Evolutionary conservation across 2,113 vertebrate genomes (phyloP), one percentile per base, ranked within the genome.

Genomic region (Jaculus jaculus): DNA sequence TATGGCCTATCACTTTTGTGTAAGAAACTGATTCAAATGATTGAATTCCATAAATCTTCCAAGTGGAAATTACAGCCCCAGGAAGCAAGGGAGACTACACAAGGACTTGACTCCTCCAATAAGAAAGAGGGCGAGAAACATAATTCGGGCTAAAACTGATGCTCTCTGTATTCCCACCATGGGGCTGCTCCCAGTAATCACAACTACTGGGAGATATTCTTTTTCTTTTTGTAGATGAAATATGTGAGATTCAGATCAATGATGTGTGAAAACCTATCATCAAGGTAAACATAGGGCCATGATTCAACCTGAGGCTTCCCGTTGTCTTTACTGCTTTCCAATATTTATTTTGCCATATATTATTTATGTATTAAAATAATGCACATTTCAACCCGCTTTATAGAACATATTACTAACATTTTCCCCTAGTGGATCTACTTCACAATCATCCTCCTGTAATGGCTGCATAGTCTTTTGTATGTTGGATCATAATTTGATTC

Each of bases 31-130:
- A 88, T 84, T 51, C 47, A 80, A 69, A 72, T 78, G 23, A 83
- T 7, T 34, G 20, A 89, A 90, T 85, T 71, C 54, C 69, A 72
- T 34, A 88, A 72, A 58, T 79, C 90, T 84, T 71, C 37, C 69
- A 85, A 88, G 58, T 72, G 90, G 32, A 85, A 95, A 72, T 77
- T 71, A 69, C 28, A 58, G 54, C 28, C 80, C 32, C 8, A 83
- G 37, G 47, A 85, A 77, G 28, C 15, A 20, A 0, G 5, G 20
- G n/a, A 4, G 23, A 26, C 24, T 85, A 79, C 47, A 58, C 65
- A 37, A 93, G 32, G 92, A 63, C 83, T 71, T 34, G 11, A 84
- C 80, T 32, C 63, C 37, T 95, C 66, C 34, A 39, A 30, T 75
- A 84, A 89, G 58, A 42, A 72, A 58, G 84, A 16, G 7, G 66